Evolutionary conservation across 1,140 invertebrate genomes (phyloP), one percentile per base, ranked within the genome.

Genomic region (Drosophila santomea): DNA sequence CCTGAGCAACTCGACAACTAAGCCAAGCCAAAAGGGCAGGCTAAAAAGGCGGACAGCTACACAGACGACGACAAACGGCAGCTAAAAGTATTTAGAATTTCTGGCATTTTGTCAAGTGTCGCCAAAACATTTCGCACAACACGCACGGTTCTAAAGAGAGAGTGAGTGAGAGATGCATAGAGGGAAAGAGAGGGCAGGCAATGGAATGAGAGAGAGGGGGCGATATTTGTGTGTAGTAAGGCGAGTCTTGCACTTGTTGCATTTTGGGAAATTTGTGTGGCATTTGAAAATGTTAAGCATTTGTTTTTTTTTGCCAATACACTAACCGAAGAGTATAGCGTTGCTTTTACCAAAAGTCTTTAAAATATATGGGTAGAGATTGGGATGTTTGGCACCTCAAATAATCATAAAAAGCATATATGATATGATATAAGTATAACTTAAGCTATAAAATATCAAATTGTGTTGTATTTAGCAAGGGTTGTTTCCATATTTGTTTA

Each of bases 81-180:
- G 84, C 84, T 90, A 90, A 89, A 89, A 89, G 85, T 89, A 83
- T 89, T 84, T 84, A 90, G 85, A 91, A 84, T 91, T 88, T 91
- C 88, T 91, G 88, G 88, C 88, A 91, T 91, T 81, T 91, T 91
- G 88, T 91, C 88, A 91, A 91, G 88, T 91, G 88, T 91, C 88
- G 89, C 71, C 78, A 80, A 90, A 90, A 82, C 85, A 90, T 90
- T 90, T 90, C 76, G 78, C 80, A 73, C 71, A 89, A 78, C 80
- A 89, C 68, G 68, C 84, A 80, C 57, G 43, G 44, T 10, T 5
- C 23, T 15, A 28, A 12, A 39, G 23, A 39, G 20, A 43, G 20
- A 43, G 50, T 41, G n/a, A 23, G n/a, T 8, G 35, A 32, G 38
- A 39, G 38, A 12, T 10, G 11, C 3, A 4, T 11, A 43, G 8